Evolutionary conservation across 2,113 vertebrate species (phyloP), one percentile per base, ranked within the genome.

Genomic region (Pardalotus punctatus): DNA sequence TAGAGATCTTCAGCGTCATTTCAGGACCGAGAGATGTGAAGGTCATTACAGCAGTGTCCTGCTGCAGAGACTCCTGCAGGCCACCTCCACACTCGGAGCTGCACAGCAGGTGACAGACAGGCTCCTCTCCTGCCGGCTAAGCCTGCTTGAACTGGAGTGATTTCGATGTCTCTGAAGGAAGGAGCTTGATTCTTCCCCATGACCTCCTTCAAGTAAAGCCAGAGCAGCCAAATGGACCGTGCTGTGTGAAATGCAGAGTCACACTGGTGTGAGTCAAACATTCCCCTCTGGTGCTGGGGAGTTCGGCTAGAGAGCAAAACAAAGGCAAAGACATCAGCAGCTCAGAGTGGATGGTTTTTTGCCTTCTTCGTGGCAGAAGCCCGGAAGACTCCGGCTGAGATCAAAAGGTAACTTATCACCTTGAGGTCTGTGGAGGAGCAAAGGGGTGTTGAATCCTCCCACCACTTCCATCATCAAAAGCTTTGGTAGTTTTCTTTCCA

Each of bases 201-300:
- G 92, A 92, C 64, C 90, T 86, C 35, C 72, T 88, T 76, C 77
- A 35, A 92, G 92, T 64, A 92, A 90, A 96, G 76, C 61, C 76
- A 33, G 56, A 48, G 43, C 60, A 61, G 22, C 64, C 42, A 88
- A 94, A 85, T 27, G 83, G 88, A 57, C 70, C 3, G 0, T 54
- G 77, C 86, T 72, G 48, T 35, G 77, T 58, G 73, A 89, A 91
- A 62, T 0, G 3, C 69, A 69, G 71, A 86, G 77, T 82, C 91
- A 87, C 43, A 8, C 38, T 65, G 50, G 21, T 6, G 29, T 88
- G 94, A 91, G 88, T 89, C 83, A 89, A 92, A 74, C 57, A 24
- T 87, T 42, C 69, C 45, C 74, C 82, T 88, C 92, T 40, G 69
- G 8, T 88, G 86, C 76, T 57, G 45, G 23, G 65, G 86, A 60